A percentile compares a stretch with the other conserved stretches of the same genome.
These are phyloP conservation scores for Manis crassicaudata DNA, from an alignment of 2,797 vertebrate species.

Conservation along the genomic window DNA sequence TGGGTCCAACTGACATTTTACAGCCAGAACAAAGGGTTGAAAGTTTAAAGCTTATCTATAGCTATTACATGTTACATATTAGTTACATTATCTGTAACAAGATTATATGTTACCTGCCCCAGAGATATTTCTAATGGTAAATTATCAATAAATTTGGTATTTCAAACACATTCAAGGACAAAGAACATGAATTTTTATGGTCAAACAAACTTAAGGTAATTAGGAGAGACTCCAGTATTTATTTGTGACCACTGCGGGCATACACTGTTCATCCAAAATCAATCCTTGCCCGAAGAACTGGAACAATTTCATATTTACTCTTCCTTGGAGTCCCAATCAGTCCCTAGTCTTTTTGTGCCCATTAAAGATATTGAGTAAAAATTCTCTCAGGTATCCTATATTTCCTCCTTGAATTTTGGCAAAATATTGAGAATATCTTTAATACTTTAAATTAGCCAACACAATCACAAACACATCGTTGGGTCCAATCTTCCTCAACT, in stretches of 20 bases:
- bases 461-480: conserved; percentile 68
- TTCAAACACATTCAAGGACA: conserved; percentile 72
- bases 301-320: background rate
- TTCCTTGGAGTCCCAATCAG: background rate
- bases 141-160: conserved; percentile 74
- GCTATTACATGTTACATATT: conserved; percentile 72
- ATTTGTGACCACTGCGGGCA: conserved; percentile 50
- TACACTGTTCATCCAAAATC: conserved; percentile 46
- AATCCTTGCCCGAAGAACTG: background rate
- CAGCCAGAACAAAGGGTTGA: conserved; percentile 84
- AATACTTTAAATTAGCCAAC: conserved; percentile 70
- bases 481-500: background rate
- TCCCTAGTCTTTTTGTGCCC: conserved; percentile 16
- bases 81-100: conserved; percentile 66
- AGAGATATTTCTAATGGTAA: conserved; percentile 66
- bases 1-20: conserved; percentile 83
- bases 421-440: conserved; percentile 61
- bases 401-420: conserved; percentile 71
- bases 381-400: conserved; percentile 69
- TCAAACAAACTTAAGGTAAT: conserved; percentile 64
- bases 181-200: conserved; percentile 72
- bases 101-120: conserved; percentile 48
- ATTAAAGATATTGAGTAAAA: conserved; percentile 59
- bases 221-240: conserved; percentile 51
- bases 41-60: conserved; percentile 78